A percentile compares a stretch with the other conserved stretches of the same genome.
Evolutionary conservation across 2,113 vertebrate genomes (phyloP).

Genomic region (Cyphomyrus plagiostoma): DNA sequence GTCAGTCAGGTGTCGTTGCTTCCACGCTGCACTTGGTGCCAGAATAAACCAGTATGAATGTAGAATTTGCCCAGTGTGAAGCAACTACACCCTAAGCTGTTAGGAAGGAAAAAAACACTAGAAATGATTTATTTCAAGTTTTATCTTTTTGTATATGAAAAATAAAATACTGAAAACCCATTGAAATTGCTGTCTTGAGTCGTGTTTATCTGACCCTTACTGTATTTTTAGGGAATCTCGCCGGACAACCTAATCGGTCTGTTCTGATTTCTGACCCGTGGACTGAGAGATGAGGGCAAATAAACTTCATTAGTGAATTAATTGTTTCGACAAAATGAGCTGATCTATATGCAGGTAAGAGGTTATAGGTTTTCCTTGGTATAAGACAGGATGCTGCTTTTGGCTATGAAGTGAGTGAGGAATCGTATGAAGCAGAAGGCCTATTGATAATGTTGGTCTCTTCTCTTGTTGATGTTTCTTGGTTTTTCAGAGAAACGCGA

Average conservation of each 20-base stretch:
- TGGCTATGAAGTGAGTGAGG: neutral
- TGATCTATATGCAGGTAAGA: neutral
- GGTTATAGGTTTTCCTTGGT: neutral
- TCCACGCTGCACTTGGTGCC: constrained; percentile 72
- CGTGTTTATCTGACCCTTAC: neutral
- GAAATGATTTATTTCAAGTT: constrained; percentile 29
- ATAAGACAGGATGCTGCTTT: neutral
- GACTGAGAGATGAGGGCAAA: neutral
- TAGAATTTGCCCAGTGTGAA: constrained; percentile 47
- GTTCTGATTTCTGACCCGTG: neutral
- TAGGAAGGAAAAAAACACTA: constrained; percentile 21
- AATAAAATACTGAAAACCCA: constrained; percentile 29
- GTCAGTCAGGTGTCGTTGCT: constrained; percentile 69
- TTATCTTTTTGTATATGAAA: constrained; percentile 32
- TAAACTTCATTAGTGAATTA: neutral
- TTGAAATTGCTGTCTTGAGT: neutral
- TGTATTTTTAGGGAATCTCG: neutral
- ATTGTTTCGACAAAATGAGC: neutral
- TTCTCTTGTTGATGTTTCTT: neutral
- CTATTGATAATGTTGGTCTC: neutral
- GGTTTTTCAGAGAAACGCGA: neutral
- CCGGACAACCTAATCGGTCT: neutral
- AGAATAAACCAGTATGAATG: constrained; percentile 85
- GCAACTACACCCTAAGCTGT: constrained; percentile 18
- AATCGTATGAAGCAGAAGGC: neutral